Percentiles rank a stretch among this genome's conserved stretches.
Conservation (phyloP, 2,113 vertebrate genomes). For the Athene noctua region DNA sequence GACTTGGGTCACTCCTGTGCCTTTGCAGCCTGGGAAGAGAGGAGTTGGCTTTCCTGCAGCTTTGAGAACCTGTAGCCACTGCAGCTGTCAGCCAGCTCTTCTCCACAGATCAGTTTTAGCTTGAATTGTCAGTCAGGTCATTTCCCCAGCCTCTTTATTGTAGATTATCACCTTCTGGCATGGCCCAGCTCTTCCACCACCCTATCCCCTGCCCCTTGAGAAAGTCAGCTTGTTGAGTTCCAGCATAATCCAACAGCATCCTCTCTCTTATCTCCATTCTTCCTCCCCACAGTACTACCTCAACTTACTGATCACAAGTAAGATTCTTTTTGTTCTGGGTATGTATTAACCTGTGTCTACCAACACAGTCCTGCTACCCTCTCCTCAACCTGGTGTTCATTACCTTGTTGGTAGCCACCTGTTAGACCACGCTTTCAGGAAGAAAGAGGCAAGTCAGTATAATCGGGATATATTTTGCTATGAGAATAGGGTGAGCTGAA, state of each 20-base stretch:
- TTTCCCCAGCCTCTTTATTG: background rate
- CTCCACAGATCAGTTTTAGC: background rate
- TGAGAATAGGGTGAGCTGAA: background rate
- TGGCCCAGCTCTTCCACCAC: background rate
- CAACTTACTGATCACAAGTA: background rate
- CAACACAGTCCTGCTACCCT: background rate
- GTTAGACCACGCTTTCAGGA: fast-evolving
- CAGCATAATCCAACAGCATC: background rate
- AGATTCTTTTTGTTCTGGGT: background rate
- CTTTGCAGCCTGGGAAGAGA: background rate
- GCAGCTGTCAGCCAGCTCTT: background rate
- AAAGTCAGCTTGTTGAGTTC: background rate
- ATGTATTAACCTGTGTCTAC: background rate
- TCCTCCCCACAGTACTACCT: background rate
- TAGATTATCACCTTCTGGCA: background rate
- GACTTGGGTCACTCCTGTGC: background rate
- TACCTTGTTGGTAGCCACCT: background rate
- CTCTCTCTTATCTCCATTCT: background rate
- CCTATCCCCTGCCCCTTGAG: background rate
- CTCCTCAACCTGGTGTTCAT: background rate
- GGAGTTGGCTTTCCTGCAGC: background rate
- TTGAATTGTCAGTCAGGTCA: background rate
- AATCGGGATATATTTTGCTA: background rate
- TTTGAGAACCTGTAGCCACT: background rate
- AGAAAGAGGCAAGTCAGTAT: background rate